Base-by-base conservation (phyloP, 2,113 vertebrate species). In the Raphicerus campestris region DNA sequence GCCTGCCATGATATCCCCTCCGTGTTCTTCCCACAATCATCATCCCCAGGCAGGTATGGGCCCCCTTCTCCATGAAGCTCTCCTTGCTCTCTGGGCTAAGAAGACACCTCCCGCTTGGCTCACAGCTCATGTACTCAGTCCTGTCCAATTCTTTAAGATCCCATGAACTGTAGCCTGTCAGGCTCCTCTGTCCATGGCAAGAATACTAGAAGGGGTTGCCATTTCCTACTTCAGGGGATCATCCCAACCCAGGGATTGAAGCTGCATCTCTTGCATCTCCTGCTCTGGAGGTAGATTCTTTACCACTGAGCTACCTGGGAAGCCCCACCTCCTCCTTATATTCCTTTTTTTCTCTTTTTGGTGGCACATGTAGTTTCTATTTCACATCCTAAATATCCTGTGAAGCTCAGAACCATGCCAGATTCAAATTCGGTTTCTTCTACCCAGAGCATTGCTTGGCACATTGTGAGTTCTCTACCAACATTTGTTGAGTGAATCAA, bases 1-100 rank as follows among this genome's bases (percentile, higher is more conserved):
- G 1, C 55, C 42, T 2, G 2, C 49, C 22, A 0, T 14, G 17
- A 47, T 7, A 2, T 17, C 42, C 80, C 32, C n/a, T 83, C 45
- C 13, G 8, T 24, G 22, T 60, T 96, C 53, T 78, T 82, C 32
- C 20, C 2, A 6, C 14, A 55, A 3, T 82, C 49, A 55, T 13
- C 10, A 7, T 4, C 30, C 75, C 51, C 75, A 45, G 19, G 30
- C 28, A 49, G 58, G 3, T 5, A 1, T 9, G 11, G 13, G 4
- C 22, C 7, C 56, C 42, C 7, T 85, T 75, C 77, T 70, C 8
- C 7, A 26, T 6, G n/a, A 35, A 39, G 30, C 20, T 32, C 35
- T 89, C 35, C 39, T 83, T 45, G 9, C 8, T 80, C 4, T 61
- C 28, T 24, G 20, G 42, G 26, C 28, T 35, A 24, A 80, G 53